Conservation (phyloP, 2,888 invertebrate genomes). For the Cantharis rustica region DNA sequence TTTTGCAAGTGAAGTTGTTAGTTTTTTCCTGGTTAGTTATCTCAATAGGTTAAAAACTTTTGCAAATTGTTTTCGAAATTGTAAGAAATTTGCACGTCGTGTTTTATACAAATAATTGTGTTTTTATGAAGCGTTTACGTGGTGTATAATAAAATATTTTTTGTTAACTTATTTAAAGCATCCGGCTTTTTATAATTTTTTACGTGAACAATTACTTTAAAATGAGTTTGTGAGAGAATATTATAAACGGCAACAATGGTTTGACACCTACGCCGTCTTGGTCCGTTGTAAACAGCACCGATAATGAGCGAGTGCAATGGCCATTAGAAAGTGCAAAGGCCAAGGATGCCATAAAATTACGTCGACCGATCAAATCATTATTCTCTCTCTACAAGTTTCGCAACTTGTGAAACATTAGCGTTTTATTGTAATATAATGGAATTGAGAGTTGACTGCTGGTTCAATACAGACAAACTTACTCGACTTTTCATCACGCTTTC, state of each 20-base stretch:
- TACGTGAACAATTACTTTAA: conserved; percentile 11
- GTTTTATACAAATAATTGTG: not conserved
- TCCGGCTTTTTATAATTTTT: not conserved
- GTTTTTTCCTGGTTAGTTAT: not conserved
- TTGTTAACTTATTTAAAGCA: not conserved
- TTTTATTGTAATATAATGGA: conserved; percentile 28
- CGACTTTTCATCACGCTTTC: conserved; percentile 33
- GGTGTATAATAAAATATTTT: not conserved
- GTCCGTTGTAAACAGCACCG: conserved; percentile 21
- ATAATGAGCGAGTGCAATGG: conserved; percentile 43
- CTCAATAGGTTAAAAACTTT: not conserved
- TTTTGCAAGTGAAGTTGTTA: not conserved
- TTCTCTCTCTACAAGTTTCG: conserved; percentile 26
- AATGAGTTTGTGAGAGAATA: conserved; percentile 11
- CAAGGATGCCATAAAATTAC: conserved; percentile 40
- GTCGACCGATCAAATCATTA: conserved; percentile 28
- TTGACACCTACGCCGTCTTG: conserved; percentile 26
- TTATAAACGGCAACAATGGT: conserved; percentile 22
- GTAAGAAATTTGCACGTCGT: not conserved
- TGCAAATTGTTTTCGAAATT: not conserved
- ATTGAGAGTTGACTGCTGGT: conserved; percentile 27
- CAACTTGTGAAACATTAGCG: conserved; percentile 29
- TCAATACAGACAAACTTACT: conserved; percentile 16
- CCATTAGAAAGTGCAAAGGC: conserved; percentile 49
- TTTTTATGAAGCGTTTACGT: not conserved